Conservation (phyloP, 2,797 vertebrate species). For the Sciurus carolinensis region DNA sequence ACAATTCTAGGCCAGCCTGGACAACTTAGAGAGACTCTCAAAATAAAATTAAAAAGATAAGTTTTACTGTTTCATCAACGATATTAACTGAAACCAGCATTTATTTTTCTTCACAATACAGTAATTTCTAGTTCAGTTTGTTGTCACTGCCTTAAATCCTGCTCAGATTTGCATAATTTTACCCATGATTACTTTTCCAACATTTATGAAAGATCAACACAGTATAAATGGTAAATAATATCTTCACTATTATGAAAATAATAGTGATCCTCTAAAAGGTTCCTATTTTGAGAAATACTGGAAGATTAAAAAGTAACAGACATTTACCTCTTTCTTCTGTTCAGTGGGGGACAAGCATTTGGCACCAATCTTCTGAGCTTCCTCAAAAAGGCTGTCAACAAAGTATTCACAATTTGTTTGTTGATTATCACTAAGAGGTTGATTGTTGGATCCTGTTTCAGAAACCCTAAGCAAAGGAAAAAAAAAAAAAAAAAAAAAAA, state of each 20-base stretch:
- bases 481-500: neutral
- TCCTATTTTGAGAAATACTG: neutral
- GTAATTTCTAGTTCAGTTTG: neutral
- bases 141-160: neutral
- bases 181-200: neutral
- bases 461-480: slow-evolving; percentile 86
- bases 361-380: slow-evolving; percentile 89
- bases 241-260: neutral
- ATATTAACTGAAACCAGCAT: neutral
- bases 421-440: slow-evolving; percentile 77
- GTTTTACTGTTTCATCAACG: neutral
- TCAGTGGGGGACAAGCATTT: slow-evolving; percentile 85
- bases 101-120: neutral
- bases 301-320: neutral
- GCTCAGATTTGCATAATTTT: neutral
- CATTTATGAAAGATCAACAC: neutral
- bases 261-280: neutral
- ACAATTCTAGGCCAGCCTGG: no score
- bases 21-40: no score
- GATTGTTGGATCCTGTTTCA: slow-evolving; percentile 81
- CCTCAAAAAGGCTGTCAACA: slow-evolving; percentile 90
- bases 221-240: neutral
- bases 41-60: neutral
- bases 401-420: slow-evolving; percentile 87
- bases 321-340: slow-evolving; percentile 87